Percentiles rank a stretch among this genome's conserved stretches.
Evolutionary conservation across 2,113 vertebrate species (phyloP).

Genomic region (Pollimyrus isidori): DNA sequence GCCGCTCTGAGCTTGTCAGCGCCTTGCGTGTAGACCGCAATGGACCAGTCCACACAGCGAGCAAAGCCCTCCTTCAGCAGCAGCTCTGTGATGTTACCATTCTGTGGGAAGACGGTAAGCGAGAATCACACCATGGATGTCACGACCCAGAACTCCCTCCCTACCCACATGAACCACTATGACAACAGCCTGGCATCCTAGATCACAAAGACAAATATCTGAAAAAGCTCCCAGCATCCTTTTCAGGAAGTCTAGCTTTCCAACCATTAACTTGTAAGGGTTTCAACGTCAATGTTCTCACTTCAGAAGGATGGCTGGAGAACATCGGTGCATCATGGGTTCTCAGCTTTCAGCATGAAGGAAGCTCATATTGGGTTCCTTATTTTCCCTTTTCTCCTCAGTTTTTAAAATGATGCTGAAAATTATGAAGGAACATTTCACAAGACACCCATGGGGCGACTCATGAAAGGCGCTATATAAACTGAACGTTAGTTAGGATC

Average conservation of each 20-base stretch:
- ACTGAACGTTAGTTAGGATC: not conserved
- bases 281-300: not conserved
- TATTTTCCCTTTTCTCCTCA: not conserved
- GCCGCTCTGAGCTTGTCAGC: slow-evolving; percentile 87
- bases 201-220: not conserved
- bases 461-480: not conserved
- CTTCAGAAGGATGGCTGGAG: not conserved
- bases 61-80: slow-evolving; percentile 91
- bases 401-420: not conserved
- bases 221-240: not conserved
- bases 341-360: not conserved
- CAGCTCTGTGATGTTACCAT: slow-evolving; percentile 94
- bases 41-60: slow-evolving; percentile 96
- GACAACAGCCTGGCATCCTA: not conserved
- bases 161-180: not conserved
- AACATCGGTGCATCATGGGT: not conserved
- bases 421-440: not conserved
- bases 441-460: not conserved
- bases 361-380: not conserved
- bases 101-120: slow-evolving; percentile 53
- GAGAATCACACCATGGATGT: not conserved
- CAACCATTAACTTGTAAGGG: not conserved
- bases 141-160: not conserved
- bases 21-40: slow-evolving; percentile 87
- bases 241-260: not conserved